These are phyloP conservation scores for Dicerorhinus sumatrensis DNA, from an alignment of 2,113 vertebrate species.

Conservation along the genomic window DNA sequence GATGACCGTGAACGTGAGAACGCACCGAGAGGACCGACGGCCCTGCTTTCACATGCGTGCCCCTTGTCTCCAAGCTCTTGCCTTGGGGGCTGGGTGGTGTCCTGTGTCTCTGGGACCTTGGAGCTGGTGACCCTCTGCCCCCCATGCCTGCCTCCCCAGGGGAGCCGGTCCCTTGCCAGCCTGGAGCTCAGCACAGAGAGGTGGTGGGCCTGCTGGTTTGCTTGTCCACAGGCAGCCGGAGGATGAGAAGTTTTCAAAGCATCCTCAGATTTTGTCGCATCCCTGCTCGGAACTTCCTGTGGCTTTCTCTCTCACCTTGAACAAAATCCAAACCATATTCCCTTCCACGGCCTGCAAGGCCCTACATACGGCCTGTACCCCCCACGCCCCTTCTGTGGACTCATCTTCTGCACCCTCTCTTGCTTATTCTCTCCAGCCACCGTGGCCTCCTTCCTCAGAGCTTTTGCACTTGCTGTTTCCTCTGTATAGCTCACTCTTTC, in stretches of 20 bases:
- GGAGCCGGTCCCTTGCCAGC: no score
- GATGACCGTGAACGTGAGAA: accelerated
- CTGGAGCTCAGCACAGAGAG: neutral
- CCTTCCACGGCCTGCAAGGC: neutral
- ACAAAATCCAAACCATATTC: accelerated
- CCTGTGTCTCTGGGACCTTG: neutral
- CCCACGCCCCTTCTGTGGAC: no score
- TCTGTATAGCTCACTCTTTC: neutral
- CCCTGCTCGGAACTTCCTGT: neutral
- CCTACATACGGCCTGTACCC: neutral
- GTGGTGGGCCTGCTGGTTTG: neutral
- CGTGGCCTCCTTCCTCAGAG: neutral
- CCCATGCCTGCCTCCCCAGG: neutral
- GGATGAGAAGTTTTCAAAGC: neutral
- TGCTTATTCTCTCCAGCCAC: neutral
- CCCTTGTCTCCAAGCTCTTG: accelerated
- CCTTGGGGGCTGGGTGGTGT: neutral
- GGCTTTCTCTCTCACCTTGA: neutral
- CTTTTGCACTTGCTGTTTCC: neutral
- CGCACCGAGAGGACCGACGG: no score
- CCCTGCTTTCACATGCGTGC: no score
- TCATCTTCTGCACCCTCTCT: no score
- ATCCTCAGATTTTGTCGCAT: neutral
- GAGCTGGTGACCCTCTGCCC: neutral
- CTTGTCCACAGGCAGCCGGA: neutral